phyloP scores from a whole-genome alignment of 1,140 invertebrate genomes.

The Ctenoplectra terminalis region DNA sequence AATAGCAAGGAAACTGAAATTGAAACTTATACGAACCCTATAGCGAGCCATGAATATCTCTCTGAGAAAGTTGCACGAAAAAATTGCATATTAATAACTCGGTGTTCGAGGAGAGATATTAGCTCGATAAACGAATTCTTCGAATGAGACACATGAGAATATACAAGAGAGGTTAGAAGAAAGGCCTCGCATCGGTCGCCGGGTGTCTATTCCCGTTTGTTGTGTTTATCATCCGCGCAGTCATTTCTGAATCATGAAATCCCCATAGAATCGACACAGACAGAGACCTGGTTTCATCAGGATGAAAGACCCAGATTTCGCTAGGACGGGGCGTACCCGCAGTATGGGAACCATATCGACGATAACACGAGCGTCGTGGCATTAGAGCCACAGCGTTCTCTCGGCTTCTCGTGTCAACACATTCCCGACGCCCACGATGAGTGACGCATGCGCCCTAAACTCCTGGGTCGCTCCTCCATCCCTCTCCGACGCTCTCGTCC shows the following conservation, averaged over 20 bases:
- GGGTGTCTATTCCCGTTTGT: background rate
- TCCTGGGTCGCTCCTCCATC: constrained; percentile 53
- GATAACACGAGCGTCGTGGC: constrained; percentile 56
- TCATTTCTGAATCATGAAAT: constrained; percentile 45
- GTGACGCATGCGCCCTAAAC: constrained; percentile 67
- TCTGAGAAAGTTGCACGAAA: background rate
- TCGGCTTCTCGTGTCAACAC: constrained; percentile 66
- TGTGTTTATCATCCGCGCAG: background rate
- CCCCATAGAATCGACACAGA: background rate
- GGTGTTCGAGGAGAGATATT: background rate
- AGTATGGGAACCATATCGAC: constrained; percentile 59
- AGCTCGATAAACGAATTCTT: background rate
- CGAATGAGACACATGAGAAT: background rate
- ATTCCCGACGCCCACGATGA: constrained; percentile 63
- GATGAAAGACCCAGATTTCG: constrained; percentile 17
- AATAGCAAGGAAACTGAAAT: background rate
- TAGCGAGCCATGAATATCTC: background rate
- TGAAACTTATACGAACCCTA: background rate
- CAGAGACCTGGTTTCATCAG: constrained; percentile 11
- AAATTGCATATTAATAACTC: background rate
- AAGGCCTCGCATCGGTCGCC: too few species aligned
- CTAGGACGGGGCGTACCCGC: constrained; percentile 35
- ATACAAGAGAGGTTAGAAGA: background rate
- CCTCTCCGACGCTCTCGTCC: background rate
- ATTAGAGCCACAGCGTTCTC: constrained; percentile 50